Conservation (phyloP, 2,113 vertebrate genomes). For the Brachyistius frenatus region DNA sequence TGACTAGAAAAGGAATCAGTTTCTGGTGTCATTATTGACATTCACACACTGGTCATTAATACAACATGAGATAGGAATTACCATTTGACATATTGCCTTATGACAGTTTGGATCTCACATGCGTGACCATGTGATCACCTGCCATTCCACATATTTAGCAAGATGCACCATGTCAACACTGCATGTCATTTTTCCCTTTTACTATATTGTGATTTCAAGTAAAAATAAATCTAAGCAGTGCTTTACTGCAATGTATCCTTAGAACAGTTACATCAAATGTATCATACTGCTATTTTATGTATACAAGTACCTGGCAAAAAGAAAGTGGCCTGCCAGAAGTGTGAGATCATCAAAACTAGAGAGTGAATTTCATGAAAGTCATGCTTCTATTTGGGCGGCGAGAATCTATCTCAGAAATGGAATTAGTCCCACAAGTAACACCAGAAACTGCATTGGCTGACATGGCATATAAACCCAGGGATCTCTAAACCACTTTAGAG, state of each 20-base stretch:
- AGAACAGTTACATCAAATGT: no score
- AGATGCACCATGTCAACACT: background rate
- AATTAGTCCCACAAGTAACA: background rate
- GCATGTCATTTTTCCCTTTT: background rate
- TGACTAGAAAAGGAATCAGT: background rate
- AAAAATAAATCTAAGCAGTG: no score
- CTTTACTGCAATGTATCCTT: no score
- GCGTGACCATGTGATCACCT: background rate
- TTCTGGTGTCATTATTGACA: background rate
- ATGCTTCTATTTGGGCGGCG: background rate
- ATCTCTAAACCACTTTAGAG: conserved; percentile 2
- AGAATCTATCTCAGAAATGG: background rate
- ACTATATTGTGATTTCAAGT: no score
- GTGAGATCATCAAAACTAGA: no score
- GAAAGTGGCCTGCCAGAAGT: background rate
- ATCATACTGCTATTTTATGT: background rate
- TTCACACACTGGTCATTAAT: conserved; percentile 4
- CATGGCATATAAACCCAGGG: background rate
- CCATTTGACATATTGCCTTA: background rate
- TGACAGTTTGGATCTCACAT: background rate
- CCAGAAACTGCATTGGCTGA: background rate
- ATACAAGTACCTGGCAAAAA: background rate
- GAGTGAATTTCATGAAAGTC: no score
- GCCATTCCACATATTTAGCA: conserved; percentile 2
- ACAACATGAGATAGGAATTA: background rate